These are phyloP conservation scores for Numida meleagris DNA, from an alignment of 2,113 vertebrate species.

Conservation along the genomic window DNA sequence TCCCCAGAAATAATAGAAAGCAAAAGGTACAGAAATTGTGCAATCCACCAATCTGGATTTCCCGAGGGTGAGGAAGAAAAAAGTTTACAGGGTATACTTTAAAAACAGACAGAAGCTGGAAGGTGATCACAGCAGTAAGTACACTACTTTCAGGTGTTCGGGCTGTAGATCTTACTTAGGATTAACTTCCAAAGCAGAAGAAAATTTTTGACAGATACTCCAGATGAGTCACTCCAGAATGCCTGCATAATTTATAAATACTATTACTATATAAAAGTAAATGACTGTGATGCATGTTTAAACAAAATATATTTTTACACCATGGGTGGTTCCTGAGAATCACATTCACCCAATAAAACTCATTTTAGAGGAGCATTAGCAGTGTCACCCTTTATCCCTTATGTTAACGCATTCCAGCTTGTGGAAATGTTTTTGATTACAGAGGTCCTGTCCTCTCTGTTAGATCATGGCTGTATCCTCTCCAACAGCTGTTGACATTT, in stretches of 20 bases:
- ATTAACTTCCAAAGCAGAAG: not conserved
- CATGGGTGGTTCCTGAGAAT: constrained; percentile 35
- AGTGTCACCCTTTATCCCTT: constrained; percentile 49
- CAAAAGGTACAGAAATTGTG: not conserved
- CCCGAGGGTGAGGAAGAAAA: not conserved
- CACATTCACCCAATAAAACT: constrained; percentile 50
- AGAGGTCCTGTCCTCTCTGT: constrained; percentile 45
- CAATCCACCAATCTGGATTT: not conserved
- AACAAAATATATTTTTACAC: constrained; percentile 25
- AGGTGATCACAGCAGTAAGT: not conserved
- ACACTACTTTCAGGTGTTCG: not conserved
- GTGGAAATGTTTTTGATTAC: constrained; percentile 63
- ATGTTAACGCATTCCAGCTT: constrained; percentile 56
- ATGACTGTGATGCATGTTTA: constrained; percentile 20
- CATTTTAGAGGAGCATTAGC: constrained; percentile 42
- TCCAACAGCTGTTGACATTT: constrained; percentile 59
- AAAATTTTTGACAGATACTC: not conserved
- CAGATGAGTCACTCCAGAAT: not conserved
- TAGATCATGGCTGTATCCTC: constrained; percentile 49
- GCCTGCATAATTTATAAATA: constrained; percentile 1
- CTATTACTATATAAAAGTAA: not conserved
- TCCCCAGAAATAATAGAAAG: not conserved
- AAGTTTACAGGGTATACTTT: not conserved
- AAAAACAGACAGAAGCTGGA: not conserved
- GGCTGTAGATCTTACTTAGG: not conserved